Evolutionary conservation across 2,888 invertebrate genomes (phyloP), one percentile per base, ranked within the genome.

Genomic region (Litoditis marina): DNA sequence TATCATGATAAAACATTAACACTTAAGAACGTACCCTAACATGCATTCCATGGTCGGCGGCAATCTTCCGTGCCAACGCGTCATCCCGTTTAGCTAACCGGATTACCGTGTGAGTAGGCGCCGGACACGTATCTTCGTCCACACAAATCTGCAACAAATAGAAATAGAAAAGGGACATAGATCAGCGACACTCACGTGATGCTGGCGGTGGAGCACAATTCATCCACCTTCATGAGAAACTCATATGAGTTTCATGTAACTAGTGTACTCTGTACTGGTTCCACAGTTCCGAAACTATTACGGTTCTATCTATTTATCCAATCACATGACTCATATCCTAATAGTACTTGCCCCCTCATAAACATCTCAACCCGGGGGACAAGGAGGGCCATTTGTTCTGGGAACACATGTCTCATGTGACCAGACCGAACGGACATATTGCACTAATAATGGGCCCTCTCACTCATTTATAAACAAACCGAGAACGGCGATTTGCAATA

Each of bases 71-170:
- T 11, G 81, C 81, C 49, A 82, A 57, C 19, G 65, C 72, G 54
- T 81, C 81, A 50, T 81, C 79, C 34, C 81, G 65, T 67, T 81
- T 82, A 22, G 61, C 66, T 51, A 81, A 60, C 42, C 71, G 72
- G 51, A 81, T 72, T 22, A 80, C 75, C 19, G 74, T 72, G 54
- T 79, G 80, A 8, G 66, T 65, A 5, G 78, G 64, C 13, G 74
- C 72, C 7, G 36, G 57, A 49, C 76, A 76, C 1, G 54, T 27
- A 27, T 62, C 69, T 8, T 34, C 63, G 34, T 19, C 47, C 13
- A 65, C 65, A 52, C 69, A 71, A 47, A 66, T 56, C 73, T 67
- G 56, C 34, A 59, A 52, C 8, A 13, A 16, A 31, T 13, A 25
- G 25, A 19, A 19, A 19, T 6, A 2, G 30, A 31, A 60, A 8